phyloP scores from a whole-genome alignment of 2,113 vertebrate genomes.

The Baryphthengus martii region DNA sequence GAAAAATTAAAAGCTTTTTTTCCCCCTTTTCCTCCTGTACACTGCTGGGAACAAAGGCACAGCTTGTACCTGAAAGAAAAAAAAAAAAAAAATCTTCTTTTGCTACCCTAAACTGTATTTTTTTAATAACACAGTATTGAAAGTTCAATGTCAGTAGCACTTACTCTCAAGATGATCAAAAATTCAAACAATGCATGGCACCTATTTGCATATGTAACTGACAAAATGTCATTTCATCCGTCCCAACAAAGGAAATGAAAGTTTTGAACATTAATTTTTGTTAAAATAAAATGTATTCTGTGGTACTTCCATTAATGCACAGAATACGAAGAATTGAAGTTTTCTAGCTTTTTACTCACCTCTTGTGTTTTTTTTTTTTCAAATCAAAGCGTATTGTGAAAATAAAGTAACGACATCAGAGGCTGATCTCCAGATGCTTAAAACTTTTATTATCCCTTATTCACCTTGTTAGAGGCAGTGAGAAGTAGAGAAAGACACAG shows the following conservation, averaged over 20 bases:
- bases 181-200: constrained; percentile 3
- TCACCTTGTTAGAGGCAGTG: not conserved
- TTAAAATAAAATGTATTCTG: not conserved
- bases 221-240: not conserved
- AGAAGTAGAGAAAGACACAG: not conserved
- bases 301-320: not conserved
- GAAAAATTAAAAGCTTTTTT: not conserved
- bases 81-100: not conserved
- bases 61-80: not conserved
- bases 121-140: not conserved
- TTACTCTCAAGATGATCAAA: not conserved
- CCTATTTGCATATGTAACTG: constrained; percentile 17
- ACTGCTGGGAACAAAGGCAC: not conserved
- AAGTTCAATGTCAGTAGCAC: not conserved
- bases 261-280: not conserved
- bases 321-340: not conserved
- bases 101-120: not conserved
- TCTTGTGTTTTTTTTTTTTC: not conserved
- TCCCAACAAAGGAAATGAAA: constrained; percentile 26
- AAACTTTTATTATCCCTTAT: not conserved
- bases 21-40: too few relatives aligned
- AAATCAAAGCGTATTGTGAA: not conserved
- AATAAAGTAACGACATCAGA: constrained; percentile 27
- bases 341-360: not conserved
- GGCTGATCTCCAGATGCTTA: not conserved